Evolutionary conservation across 1,140 invertebrate species (phyloP), one percentile per base, ranked within the genome.

Genomic region (Delia radicum): DNA sequence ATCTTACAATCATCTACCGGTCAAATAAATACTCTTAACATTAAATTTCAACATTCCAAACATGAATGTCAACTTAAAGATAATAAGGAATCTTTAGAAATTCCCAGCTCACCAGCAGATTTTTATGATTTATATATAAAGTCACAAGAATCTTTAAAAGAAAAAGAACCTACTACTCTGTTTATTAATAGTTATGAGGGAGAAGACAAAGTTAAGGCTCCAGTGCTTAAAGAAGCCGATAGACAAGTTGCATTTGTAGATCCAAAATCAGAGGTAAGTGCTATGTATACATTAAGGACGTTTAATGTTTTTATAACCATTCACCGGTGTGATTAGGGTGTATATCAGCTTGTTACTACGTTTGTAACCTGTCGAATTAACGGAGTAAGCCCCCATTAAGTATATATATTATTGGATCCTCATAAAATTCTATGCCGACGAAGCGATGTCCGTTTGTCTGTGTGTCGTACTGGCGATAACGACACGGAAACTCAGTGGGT

Each of bases 21-120:
- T 5, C 61, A 31, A 2, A 79, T 76, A n/a, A 74, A 81, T 21
- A 85, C 84, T 0, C 61, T 85, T 29, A 74, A 81, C 18, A 84
- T 85, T 61, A 65, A 74, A 27, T 83, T 84, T 42, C 78, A 79
- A 73, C 84, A 85, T 82, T 85, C 84, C 73, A 62, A 8, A 1
- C 6, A 12, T 7, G 18, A 55, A 12, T 13, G 5, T 10, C 4
- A 3, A 5, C 46, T 21, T 6, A 73, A 21, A 2, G 24, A 10
- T 55, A 28, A 21, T 74, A 62, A 4, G 8, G 71, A 48, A 24
- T 46, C 37, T 6, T 18, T 10, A 0, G 65, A 4, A 6, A 72
- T 67, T 12, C 83, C 83, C 0, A 76, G 75, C 4, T 80, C 24
- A 27, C 84, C 84, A 3, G 79, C 80, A 1, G 80, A 84, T 33